A percentile compares a stretch with the other conserved stretches of the same genome.
phyloP scores from a whole-genome alignment of 2,113 vertebrate genomes.

The Glaucomys volans region DNA sequence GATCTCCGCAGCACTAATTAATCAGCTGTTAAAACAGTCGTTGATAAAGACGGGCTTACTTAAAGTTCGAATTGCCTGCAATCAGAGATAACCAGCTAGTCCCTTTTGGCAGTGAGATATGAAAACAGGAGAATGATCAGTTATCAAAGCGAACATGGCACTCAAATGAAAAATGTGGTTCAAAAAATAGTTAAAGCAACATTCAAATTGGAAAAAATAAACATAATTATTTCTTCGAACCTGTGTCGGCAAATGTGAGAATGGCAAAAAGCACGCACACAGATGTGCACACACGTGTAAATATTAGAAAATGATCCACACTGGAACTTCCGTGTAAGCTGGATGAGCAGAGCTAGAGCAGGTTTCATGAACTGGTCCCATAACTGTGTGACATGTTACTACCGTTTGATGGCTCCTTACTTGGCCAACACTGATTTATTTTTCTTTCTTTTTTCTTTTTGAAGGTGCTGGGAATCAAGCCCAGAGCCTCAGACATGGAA shows the following conservation, averaged over 20 bases:
- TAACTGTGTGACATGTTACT: not conserved
- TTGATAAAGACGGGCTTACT: conserved; percentile 90
- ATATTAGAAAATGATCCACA: not conserved
- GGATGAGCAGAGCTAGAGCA: not conserved
- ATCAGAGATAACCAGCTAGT: conserved; percentile 90
- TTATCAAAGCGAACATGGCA: conserved; percentile 84
- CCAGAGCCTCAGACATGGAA: not conserved
- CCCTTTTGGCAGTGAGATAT: conserved; percentile 86
- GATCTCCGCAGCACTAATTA: conserved; percentile 89
- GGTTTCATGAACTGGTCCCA: not conserved
- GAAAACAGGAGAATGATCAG: conserved; percentile 82
- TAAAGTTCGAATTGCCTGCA: conserved; percentile 89
- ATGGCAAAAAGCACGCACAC: not conserved
- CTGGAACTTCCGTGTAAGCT: not conserved
- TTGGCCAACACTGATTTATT: not conserved
- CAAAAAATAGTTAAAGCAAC: conserved; percentile 67
- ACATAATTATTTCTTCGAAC: conserved; percentile 58
- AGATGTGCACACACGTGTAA: accelerated
- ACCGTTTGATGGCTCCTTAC: not conserved
- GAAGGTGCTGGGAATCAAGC: not conserved
- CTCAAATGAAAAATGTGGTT: conserved; percentile 81
- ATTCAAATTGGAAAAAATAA: conserved; percentile 44
- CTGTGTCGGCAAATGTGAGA: conserved; percentile 35
- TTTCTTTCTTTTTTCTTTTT: not conserved
- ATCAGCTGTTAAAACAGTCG: conserved; percentile 92